Evolutionary conservation across 2,797 vertebrate genomes (phyloP).

Genomic region (Artibeus lituratus): DNA sequence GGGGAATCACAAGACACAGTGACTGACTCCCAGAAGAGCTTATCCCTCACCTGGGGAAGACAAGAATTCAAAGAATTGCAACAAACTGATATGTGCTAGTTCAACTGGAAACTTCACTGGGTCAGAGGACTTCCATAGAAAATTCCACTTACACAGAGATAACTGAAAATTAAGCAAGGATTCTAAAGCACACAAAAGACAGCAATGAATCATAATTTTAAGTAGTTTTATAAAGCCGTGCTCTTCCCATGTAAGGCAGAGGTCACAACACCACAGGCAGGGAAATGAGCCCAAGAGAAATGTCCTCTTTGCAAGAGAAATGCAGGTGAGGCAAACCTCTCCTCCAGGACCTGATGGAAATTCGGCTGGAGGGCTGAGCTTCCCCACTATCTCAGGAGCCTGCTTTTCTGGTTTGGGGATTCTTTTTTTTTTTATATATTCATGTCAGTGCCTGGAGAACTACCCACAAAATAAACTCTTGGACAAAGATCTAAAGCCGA

Average conservation of each 20-base stretch:
- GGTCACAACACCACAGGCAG: not conserved
- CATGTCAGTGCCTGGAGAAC: not conserved
- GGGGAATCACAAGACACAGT: not conserved
- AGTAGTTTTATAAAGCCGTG: not conserved
- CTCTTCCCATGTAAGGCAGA: not conserved
- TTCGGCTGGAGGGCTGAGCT: not conserved
- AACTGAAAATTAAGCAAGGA: not conserved
- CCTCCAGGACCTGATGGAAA: not conserved
- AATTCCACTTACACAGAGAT: not conserved
- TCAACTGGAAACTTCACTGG: not conserved
- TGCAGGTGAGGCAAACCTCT: not conserved
- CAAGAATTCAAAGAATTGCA: not conserved
- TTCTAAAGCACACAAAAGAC: conserved; percentile 6
- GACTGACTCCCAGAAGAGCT: not conserved
- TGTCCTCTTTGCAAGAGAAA: not conserved
- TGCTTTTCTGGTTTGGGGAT: conserved; percentile 28
- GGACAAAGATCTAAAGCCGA: conserved; percentile 31
- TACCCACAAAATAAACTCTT: conserved; percentile 22
- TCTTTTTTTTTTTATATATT: not conserved
- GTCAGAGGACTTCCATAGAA: not conserved
- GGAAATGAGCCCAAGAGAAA: not conserved
- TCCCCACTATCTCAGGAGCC: not conserved
- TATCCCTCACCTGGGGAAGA: not conserved
- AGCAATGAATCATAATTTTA: not conserved
- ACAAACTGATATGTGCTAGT: not conserved